A percentile compares a stretch with the other conserved stretches of the same genome.
Evolutionary conservation across 2,888 invertebrate species (phyloP).

Genomic region (Branchinecta sandiegonensis): DNA sequence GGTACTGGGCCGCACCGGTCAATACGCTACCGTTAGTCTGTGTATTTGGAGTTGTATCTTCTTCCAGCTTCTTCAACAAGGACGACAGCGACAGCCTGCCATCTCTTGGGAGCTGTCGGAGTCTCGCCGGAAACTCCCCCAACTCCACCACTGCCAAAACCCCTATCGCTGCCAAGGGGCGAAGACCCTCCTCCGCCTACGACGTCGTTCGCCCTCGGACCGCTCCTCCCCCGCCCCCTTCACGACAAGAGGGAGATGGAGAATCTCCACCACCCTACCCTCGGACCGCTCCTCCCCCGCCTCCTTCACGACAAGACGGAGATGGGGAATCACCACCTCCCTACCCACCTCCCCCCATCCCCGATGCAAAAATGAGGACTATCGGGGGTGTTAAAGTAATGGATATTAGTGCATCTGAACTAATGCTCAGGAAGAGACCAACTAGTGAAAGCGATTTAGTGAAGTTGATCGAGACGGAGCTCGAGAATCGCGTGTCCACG

Average conservation of each 20-base stretch:
- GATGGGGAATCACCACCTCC: not conserved
- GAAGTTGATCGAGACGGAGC: not conserved
- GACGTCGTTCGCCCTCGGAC: not conserved
- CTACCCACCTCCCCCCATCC: not conserved
- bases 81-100: slow-evolving; percentile 11
- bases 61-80: slow-evolving; percentile 4
- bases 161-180: not conserved
- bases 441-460: not conserved
- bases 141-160: not conserved
- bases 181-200: slow-evolving; percentile 2
- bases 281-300: not conserved
- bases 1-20: too few relatives aligned
- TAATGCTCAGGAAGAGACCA: not conserved
- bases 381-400: not conserved
- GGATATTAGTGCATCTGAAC: not conserved
- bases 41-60: not conserved
- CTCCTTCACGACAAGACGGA: not conserved
- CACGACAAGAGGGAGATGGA: not conserved
- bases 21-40: too few relatives aligned
- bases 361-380: too few relatives aligned
- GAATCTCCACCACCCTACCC: not conserved
- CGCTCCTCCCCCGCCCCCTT: slow-evolving; percentile 3
- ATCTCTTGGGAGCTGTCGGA: not conserved
- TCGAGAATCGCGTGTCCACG: not conserved
- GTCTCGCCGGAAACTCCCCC: not conserved